These are phyloP conservation scores for Microchirus variegatus DNA, from an alignment of 2,797 vertebrate genomes.

Conservation along the genomic window DNA sequence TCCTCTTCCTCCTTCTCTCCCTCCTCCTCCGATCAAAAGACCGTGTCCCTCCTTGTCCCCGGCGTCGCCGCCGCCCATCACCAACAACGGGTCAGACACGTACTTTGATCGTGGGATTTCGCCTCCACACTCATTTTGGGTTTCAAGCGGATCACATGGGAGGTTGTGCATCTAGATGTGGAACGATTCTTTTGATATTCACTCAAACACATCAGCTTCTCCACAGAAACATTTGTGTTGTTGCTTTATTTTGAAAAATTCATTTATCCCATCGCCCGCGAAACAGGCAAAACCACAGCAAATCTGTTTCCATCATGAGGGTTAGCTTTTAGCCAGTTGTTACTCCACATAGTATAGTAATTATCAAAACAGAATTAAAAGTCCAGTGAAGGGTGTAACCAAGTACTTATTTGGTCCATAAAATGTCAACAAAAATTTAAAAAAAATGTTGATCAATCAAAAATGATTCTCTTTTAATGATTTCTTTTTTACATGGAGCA, in stretches of 20 bases:
- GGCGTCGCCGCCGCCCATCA: constrained; percentile 88
- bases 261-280: not conserved
- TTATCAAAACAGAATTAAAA: constrained; percentile 2
- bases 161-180: constrained; percentile 14
- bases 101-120: not conserved
- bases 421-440: too few species aligned
- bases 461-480: too few species aligned
- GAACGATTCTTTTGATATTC: constrained; percentile 36
- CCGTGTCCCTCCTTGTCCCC: constrained; percentile 92
- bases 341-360: not conserved
- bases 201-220: constrained; percentile 3
- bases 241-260: not conserved
- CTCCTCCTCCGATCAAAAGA: constrained; percentile 87
- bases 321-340: too few species aligned
- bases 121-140: not conserved
- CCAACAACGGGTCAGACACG: constrained; percentile 89
- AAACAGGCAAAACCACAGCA: too few species aligned
- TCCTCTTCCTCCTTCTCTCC: constrained; percentile 11
- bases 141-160: constrained; percentile 14
- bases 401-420: not conserved
- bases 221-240: not conserved
- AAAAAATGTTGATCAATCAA: too few species aligned
- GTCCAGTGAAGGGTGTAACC: not conserved
- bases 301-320: too few species aligned
- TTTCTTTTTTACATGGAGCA: too few species aligned